phyloP scores from a whole-genome alignment of 2,888 invertebrate genomes.

The Pheosia tremula region DNA sequence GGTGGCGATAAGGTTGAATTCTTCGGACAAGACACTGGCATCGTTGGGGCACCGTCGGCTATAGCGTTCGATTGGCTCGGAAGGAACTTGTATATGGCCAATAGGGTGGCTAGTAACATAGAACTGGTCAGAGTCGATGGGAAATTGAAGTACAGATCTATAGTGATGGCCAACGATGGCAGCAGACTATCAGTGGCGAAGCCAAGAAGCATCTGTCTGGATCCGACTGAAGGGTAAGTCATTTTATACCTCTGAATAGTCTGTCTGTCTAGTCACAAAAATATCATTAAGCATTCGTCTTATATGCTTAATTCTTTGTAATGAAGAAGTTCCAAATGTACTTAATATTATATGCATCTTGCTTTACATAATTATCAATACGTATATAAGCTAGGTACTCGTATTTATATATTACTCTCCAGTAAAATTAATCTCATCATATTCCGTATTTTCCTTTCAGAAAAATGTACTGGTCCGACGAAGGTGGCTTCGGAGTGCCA shows the following conservation, averaged over 20 bases:
- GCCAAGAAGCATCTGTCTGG: slow-evolving; percentile 94
- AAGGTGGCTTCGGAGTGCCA: slow-evolving; percentile 95
- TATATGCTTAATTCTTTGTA: too few species aligned
- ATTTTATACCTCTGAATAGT: neutral
- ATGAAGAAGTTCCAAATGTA: too few species aligned
- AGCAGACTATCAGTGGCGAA: slow-evolving; percentile 93
- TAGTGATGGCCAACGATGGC: slow-evolving; percentile 96
- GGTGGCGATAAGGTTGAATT: slow-evolving; percentile 92
- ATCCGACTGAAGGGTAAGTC: slow-evolving; percentile 94
- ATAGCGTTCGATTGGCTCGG: slow-evolving; percentile 99
- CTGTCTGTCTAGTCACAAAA: neutral
- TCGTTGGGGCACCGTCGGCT: slow-evolving; percentile 95
- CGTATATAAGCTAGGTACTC: too few species aligned
- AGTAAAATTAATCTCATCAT: neutral
- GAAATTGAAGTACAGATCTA: slow-evolving; percentile 91
- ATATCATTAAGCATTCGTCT: too few species aligned
- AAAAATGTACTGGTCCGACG: slow-evolving; percentile 98
- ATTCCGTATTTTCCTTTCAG: slow-evolving; percentile 58
- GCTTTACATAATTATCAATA: too few species aligned
- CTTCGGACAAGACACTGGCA: slow-evolving; percentile 91
- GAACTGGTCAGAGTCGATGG: slow-evolving; percentile 95
- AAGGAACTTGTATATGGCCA: slow-evolving; percentile 96
- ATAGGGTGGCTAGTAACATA: slow-evolving; percentile 94
- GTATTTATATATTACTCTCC: too few species aligned
- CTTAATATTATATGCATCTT: too few species aligned